Percentiles rank a stretch among this genome's conserved stretches.
These are phyloP conservation scores for Okapia johnstoni DNA, from an alignment of 2,113 vertebrate genomes.

Conservation along the genomic window DNA sequence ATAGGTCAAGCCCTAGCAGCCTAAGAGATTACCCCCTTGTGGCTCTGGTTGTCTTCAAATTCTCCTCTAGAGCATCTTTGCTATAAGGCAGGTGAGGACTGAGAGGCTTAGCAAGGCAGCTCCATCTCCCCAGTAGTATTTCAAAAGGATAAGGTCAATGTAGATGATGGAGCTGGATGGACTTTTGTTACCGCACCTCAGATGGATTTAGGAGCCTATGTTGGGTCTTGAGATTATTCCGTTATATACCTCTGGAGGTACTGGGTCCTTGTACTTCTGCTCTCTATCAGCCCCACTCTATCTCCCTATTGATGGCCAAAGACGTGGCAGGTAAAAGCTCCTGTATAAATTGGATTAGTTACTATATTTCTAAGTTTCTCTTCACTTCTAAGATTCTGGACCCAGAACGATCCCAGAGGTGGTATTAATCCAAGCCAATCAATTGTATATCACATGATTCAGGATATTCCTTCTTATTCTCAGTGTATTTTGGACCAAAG, in stretches of 20 bases:
- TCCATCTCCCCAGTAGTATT: not conserved
- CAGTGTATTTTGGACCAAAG: not conserved
- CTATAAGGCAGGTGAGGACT: not conserved
- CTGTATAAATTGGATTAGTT: not conserved
- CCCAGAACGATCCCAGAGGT: not conserved
- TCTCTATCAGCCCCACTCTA: not conserved
- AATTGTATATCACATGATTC: not conserved
- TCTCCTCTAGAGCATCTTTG: slow-evolving; percentile 46
- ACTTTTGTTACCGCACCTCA: not conserved
- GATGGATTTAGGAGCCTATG: not conserved
- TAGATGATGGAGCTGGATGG: not conserved
- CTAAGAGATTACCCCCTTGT: slow-evolving; percentile 50
- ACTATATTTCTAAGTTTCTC: not conserved
- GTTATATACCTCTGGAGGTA: not conserved
- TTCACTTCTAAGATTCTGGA: not conserved
- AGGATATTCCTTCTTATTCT: not conserved
- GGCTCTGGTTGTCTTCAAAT: slow-evolving; percentile 56
- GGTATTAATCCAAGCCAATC: not conserved
- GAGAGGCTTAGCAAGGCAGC: slow-evolving; percentile 32
- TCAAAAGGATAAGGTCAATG: not conserved
- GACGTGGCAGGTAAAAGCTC: not conserved
- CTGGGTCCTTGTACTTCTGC: not conserved
- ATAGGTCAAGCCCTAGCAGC: slow-evolving; percentile 53
- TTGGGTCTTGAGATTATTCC: not conserved
- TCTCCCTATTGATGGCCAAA: not conserved